Evolutionary conservation across 2,888 invertebrate genomes (phyloP).

Genomic region (Pegoplata infirma): DNA sequence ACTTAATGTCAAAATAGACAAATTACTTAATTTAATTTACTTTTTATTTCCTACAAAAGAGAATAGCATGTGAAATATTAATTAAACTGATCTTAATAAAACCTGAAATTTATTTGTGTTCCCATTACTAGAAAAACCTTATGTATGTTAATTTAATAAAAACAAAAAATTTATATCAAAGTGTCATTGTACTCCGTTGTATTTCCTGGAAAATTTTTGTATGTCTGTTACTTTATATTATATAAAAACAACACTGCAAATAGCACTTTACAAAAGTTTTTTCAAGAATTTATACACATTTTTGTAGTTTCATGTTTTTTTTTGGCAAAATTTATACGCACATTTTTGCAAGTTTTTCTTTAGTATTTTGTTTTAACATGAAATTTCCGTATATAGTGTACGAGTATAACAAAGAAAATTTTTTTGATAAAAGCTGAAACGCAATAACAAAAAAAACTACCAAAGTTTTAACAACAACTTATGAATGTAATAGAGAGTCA

Average conservation of each 20-base stretch:
- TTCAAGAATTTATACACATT: background rate
- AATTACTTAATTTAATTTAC: too few relatives aligned
- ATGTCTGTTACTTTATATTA: background rate
- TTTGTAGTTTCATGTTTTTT: background rate
- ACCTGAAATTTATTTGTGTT: background rate
- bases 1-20: too few relatives aligned
- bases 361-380: background rate
- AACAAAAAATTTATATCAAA: background rate
- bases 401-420: too few relatives aligned
- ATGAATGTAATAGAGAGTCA: constrained; percentile 9
- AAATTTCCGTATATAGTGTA: background rate
- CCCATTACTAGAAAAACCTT: background rate
- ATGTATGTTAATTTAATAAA: background rate
- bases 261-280: background rate
- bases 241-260: background rate
- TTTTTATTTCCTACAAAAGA: too few relatives aligned
- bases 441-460: background rate
- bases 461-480: constrained; percentile 28
- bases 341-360: background rate
- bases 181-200: background rate
- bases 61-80: background rate
- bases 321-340: background rate
- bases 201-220: background rate
- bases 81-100: background rate
- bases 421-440: background rate